Evolutionary conservation across 2,113 vertebrate species (phyloP).

Genomic region (Sterna hirundo): DNA sequence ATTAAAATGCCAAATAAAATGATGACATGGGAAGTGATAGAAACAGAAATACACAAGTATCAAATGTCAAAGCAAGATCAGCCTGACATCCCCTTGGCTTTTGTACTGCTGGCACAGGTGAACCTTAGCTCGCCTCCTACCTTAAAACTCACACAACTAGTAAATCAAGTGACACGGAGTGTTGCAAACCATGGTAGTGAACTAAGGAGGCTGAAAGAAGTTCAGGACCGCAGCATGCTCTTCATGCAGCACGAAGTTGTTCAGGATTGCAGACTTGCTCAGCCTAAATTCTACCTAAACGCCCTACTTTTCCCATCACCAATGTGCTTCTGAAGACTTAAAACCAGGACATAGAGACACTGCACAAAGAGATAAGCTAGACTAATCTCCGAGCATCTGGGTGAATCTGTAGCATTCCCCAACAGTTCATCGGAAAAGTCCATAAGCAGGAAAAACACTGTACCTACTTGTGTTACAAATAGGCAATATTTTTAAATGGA

Average conservation of each 20-base stretch:
- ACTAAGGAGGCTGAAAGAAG: not conserved
- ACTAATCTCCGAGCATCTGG: not conserved
- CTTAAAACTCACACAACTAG: not conserved
- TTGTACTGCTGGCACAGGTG: not conserved
- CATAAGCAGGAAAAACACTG: not conserved
- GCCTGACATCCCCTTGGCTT: not conserved
- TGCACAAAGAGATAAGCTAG: not conserved
- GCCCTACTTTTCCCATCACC: not conserved
- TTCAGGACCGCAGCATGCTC: not conserved
- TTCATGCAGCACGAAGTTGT: no score
- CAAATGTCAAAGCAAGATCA: not conserved
- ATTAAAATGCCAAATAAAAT: not conserved
- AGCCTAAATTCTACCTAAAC: not conserved
- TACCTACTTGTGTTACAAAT: not conserved
- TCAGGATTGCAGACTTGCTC: not conserved
- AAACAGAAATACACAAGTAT: not conserved
- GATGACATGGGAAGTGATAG: not conserved
- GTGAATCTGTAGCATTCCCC: not conserved
- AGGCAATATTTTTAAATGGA: not conserved
- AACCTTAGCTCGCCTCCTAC: not conserved
- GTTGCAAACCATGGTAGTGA: not conserved
- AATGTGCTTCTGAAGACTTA: not conserved
- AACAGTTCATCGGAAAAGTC: not conserved
- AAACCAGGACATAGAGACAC: not conserved
- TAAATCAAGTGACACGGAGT: rapidly evolving